Base-by-base conservation (phyloP, 2,113 vertebrate genomes). In the Drymodes brunneopygia region DNA sequence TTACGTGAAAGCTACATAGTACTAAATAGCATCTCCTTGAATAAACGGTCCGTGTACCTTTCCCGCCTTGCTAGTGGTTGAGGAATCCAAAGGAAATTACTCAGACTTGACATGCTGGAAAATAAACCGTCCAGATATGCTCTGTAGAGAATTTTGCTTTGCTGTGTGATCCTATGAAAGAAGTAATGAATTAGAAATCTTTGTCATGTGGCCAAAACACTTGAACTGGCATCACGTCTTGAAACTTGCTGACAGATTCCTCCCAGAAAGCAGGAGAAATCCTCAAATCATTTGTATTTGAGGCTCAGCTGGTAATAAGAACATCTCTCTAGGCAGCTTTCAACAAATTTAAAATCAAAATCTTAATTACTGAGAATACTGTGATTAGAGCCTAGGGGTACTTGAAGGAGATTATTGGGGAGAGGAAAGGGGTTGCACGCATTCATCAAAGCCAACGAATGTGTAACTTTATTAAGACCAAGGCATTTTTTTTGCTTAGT, bases 321-420 rank as follows among this genome's bases (percentile, higher is more conserved):
- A 64, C 19, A 66, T 96, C 25, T 91, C 67, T 86, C 29, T 50
- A 81, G 83, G 83, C 91, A 78, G 56, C 56, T 95, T 94, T 89
- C 74, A 83, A 54, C 35, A 92, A 81, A 94, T 81, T 91, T 44
- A 51, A 85, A 95, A 92, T 94, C 69, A 95, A 91, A 92, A 81
- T 61, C 74, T 81, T 93, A 81, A 85, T 93, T 95, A 89, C 73
- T 74, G 44, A 81, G 84, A 84, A 70, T 79, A 44, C 57, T 89
- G 61, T 84, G 78, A 87, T 95, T 89, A 71, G 69, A 85, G 61
- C 90, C 92, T 79, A 24, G 44, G 85, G 60, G 31, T 92, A 31
- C 51, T 89, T 87, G 73, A 71, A 83, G 45, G 74, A 80, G 47
- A 58, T 86, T 83, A 58, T 3, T 81, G 54, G 20, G 60, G 35